A percentile compares a stretch with the other conserved stretches of the same genome.
These are phyloP conservation scores for Saturnia pavonia DNA, from an alignment of 2,888 invertebrate species.

Conservation along the genomic window DNA sequence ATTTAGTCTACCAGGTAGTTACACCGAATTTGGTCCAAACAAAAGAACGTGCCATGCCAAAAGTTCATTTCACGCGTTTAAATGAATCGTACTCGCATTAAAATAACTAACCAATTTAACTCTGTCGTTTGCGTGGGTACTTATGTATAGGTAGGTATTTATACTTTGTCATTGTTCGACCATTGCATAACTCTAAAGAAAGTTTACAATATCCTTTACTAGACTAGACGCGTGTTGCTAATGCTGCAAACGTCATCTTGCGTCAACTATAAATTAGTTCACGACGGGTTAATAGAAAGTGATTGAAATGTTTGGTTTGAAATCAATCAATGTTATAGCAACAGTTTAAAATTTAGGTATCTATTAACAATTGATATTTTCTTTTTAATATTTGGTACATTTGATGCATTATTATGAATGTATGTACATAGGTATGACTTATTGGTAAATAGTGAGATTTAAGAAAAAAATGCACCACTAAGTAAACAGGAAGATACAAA, in stretches of 20 bases:
- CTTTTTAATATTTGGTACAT: neutral
- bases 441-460: neutral
- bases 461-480: neutral
- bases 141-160: too few relatives aligned
- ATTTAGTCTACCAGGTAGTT: neutral
- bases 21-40: neutral
- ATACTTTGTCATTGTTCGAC: slow-evolving; percentile 19
- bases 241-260: slow-evolving; percentile 14
- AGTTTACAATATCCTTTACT: slow-evolving; percentile 22
- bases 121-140: slow-evolving; percentile 15
- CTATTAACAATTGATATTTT: neutral
- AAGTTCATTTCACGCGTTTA: slow-evolving; percentile 5
- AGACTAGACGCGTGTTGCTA: slow-evolving; percentile 14
- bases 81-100: slow-evolving; percentile 13
- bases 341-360: neutral
- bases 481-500: neutral
- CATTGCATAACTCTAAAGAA: slow-evolving; percentile 24
- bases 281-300: slow-evolving; percentile 14
- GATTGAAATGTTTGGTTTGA: slow-evolving; percentile 3
- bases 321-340: slow-evolving; percentile 16
- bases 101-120: slow-evolving; percentile 18
- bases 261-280: slow-evolving; percentile 18
- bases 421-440: neutral
- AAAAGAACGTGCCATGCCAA: slow-evolving; percentile 3
- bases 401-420: neutral